Evolutionary conservation across 1,140 invertebrate genomes (phyloP), one percentile per base, ranked within the genome.

Genomic region (Drosophila baimaii): DNA sequence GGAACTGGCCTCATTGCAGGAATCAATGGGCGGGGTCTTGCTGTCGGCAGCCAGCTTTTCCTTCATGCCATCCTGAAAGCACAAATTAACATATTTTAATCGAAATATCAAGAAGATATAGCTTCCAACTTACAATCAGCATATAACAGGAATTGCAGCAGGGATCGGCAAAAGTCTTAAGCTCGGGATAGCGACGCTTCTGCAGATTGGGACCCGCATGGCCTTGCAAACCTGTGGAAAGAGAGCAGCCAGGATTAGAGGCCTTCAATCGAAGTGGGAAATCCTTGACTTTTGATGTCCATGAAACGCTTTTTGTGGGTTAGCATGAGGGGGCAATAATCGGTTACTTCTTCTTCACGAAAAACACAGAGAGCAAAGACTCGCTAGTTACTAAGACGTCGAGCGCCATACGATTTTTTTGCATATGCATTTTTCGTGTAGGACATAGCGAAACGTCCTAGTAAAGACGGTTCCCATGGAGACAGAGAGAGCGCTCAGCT

Each of bases 121-220:
- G 17, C 8, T 2, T 13, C 6, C 1, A 0, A 52, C 93, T 93
- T 91, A 96, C 97, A 93, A 98, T 92, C 85, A 97, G 94, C 94
- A 99, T 96, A 86, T 97, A 99, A 93, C 98, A 99, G 77, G 96
- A 95, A 23, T 94, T 85, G 25, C 97, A 95, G 93, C 98, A 99
- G 0, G 98, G 96, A 74, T 98, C 97, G 0, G 94, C 93, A 81
- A 97, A 97, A 1, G 95, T 94, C 92, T 98, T 97, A 51, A 98
- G 93, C 92, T 99, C 98, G 1, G 97, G 96, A 51, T 96, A 96
- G 92, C 98, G 97, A 37, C 97, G 94, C 90, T 97, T 98, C 72
- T 96, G 94, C 68, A 98, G 94, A 93, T 97, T 98, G 5, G 97
- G 97, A 49, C 96, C 96, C 1, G 97, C 96, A 93, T 98, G 97